A percentile compares a stretch with the other conserved stretches of the same genome.
phyloP scores from a whole-genome alignment of 2,888 invertebrate genomes.

The Tetragonisca angustula region DNA sequence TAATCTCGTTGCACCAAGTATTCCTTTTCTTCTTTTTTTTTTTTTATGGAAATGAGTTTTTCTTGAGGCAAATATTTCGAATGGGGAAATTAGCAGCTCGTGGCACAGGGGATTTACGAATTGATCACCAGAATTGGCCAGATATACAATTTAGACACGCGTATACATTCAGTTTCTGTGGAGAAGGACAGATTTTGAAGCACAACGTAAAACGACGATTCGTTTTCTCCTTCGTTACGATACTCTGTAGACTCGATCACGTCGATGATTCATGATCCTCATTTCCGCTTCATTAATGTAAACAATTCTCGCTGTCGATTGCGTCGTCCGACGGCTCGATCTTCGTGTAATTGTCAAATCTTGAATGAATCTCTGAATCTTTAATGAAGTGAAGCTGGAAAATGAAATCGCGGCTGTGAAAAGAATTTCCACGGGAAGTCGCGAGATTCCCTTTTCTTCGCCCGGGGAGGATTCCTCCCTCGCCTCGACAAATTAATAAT shows the following conservation, averaged over 20 bases:
- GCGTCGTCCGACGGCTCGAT: not conserved
- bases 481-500: constrained; percentile 38
- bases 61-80: not conserved
- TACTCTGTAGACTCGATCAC: not conserved
- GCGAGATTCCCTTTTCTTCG: constrained; percentile 12
- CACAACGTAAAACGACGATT: not conserved
- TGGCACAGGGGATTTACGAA: not conserved
- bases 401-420: constrained; percentile 26
- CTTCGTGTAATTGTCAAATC: constrained; percentile 21
- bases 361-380: constrained; percentile 15
- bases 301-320: not conserved
- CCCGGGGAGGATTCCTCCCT: not conserved
- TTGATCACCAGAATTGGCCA: not conserved
- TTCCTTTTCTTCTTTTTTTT: not conserved
- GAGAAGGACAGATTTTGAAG: not conserved
- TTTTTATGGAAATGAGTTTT: not conserved
- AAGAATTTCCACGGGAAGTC: constrained; percentile 22
- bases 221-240: not conserved
- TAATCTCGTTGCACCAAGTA: not conserved
- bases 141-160: too few species aligned
- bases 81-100: not conserved
- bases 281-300: not conserved
- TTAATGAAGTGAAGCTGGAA: constrained; percentile 20
- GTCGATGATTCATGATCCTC: not conserved
- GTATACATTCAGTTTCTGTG: not conserved